phyloP scores from a whole-genome alignment of 2,113 vertebrate species.

The Ursus arctos region DNA sequence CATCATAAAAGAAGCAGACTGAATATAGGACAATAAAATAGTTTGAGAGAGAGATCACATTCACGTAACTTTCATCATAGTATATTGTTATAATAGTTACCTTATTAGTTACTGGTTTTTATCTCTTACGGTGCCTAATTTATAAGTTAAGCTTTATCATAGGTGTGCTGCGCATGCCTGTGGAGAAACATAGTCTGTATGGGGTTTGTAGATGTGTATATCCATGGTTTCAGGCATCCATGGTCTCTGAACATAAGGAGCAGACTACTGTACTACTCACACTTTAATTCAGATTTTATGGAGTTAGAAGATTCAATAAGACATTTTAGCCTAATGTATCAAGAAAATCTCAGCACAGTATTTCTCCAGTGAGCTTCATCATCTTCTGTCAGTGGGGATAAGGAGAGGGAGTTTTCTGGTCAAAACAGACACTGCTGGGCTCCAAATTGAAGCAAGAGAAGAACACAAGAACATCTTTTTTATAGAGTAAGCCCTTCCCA shows the following conservation, averaged over 20 bases:
- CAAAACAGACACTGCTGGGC: constrained; percentile 16
- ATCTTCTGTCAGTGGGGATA: constrained; percentile 5
- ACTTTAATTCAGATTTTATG: constrained; percentile 68
- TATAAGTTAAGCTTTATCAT: background rate
- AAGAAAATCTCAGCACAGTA: constrained; percentile 50
- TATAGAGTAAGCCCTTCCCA: background rate
- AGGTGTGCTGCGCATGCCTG: background rate
- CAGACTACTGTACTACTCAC: background rate
- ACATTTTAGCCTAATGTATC: constrained; percentile 47
- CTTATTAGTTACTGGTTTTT: background rate
- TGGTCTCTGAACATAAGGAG: no score
- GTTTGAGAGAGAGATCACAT: background rate
- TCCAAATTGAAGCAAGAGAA: background rate
- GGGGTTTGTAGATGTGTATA: background rate
- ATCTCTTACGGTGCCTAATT: background rate
- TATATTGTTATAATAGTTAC: background rate
- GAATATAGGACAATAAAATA: background rate
- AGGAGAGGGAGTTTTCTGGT: background rate
- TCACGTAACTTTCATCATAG: background rate
- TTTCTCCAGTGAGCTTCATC: constrained; percentile 53
- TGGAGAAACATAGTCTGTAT: background rate
- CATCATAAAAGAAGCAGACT: background rate
- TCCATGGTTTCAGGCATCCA: background rate
- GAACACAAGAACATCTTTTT: background rate
- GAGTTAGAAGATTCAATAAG: constrained; percentile 64